phyloP scores from a whole-genome alignment of 2,113 vertebrate species.

The Halcyon senegalensis region DNA sequence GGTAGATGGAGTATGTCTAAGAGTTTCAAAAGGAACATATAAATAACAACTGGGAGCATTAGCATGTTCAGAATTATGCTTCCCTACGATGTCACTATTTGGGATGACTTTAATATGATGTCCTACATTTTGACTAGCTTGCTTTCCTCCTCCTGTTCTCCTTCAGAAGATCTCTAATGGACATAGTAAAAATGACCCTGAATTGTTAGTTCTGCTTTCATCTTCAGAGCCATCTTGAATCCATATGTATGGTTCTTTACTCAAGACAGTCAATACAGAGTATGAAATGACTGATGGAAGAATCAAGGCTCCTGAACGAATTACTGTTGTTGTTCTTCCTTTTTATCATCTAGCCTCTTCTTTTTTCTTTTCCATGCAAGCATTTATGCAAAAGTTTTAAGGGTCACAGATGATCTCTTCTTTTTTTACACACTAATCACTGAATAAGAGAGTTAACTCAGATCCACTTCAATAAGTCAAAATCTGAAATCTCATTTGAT shows the following conservation, averaged over 20 bases:
- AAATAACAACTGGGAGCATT: neutral
- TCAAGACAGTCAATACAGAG: neutral
- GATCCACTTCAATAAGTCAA: neutral
- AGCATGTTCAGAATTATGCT: neutral
- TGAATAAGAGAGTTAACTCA: neutral
- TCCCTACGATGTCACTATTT: neutral
- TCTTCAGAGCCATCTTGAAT: constrained; percentile 15
- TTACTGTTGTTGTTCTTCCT: neutral
- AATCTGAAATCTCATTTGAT: neutral
- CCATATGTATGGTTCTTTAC: neutral
- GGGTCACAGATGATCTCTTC: neutral
- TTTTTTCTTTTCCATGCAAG: neutral
- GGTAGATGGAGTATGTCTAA: neutral
- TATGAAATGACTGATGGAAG: neutral
- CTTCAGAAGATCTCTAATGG: neutral
- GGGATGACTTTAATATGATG: neutral
- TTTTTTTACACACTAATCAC: neutral
- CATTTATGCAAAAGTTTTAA: neutral
- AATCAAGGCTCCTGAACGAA: neutral
- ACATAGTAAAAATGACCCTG: neutral
- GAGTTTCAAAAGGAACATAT: neutral
- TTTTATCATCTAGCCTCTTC: neutral
- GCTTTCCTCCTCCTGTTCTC: neutral
- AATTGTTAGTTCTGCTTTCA: constrained; percentile 23
- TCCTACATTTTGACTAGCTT: neutral